phyloP scores from a whole-genome alignment of 2,797 vertebrate species.

The Paramormyrops hopkinsi region DNA sequence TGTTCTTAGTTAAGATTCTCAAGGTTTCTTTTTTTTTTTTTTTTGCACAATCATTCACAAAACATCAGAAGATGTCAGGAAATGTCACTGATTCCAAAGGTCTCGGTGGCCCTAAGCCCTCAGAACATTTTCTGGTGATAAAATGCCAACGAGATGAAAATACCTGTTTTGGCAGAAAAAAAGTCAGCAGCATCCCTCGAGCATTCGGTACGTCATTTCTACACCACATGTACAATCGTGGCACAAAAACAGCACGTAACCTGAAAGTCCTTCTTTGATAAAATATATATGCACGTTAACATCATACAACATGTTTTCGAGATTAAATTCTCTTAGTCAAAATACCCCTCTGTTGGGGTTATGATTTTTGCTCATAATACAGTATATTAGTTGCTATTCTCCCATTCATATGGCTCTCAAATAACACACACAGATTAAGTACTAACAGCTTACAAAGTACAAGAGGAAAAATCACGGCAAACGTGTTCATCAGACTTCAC shows the following conservation, averaged over 20 bases:
- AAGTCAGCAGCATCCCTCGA: neutral
- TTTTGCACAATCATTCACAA: neutral
- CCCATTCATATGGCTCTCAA: conserved; percentile 14
- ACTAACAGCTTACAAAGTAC: neutral
- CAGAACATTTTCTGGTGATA: neutral
- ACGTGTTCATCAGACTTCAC: neutral
- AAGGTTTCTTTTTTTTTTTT: neutral
- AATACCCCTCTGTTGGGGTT: neutral
- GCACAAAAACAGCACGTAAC: conserved; percentile 10
- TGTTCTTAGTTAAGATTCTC: neutral
- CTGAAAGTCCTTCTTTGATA: neutral
- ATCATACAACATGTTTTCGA: conserved; percentile 5
- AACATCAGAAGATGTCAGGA: neutral
- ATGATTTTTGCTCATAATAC: conserved; percentile 14
- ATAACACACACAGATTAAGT: conserved; percentile 12
- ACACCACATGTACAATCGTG: neutral
- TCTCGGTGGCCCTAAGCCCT: neutral
- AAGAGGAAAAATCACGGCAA: conserved; percentile 1
- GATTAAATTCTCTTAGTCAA: conserved; percentile 8
- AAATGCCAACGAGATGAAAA: neutral
- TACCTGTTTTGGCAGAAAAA: neutral
- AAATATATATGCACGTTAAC: neutral
- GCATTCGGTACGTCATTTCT: neutral
- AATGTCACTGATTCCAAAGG: neutral
- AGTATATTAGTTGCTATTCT: conserved; percentile 13